Evolutionary conservation across 2,888 invertebrate species (phyloP).

Genomic region (Rugalucina vietnamica): DNA sequence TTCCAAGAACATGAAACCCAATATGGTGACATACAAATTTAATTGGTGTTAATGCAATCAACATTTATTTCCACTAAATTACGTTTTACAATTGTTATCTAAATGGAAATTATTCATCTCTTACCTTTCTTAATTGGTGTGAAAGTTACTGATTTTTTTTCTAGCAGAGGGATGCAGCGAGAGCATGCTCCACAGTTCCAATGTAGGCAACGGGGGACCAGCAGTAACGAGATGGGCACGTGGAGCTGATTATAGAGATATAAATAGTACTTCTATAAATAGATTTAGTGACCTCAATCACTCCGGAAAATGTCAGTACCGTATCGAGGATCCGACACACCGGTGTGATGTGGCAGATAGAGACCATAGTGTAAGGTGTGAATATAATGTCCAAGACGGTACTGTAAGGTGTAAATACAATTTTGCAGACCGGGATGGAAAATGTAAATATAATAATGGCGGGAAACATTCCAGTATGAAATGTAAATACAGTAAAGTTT

Average conservation of each 20-base stretch:
- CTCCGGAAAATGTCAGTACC: not conserved
- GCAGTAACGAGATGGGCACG: conserved; percentile 29
- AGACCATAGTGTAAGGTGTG: not conserved
- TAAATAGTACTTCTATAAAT: not conserved
- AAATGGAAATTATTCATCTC: too few relatives aligned
- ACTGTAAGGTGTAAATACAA: conserved; percentile 2
- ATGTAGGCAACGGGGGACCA: conserved; percentile 48
- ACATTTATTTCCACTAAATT: too few relatives aligned
- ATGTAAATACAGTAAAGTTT: not conserved
- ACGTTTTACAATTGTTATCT: too few relatives aligned
- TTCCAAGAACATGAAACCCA: too few relatives aligned
- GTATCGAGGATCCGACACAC: not conserved
- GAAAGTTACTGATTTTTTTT: conserved; percentile 24
- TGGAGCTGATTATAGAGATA: conserved; percentile 21
- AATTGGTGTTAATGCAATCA: too few relatives aligned
- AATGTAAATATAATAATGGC: conserved; percentile 2
- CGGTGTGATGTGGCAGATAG: not conserved
- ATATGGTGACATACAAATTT: too few relatives aligned
- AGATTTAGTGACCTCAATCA: not conserved
- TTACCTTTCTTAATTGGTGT: too few relatives aligned
- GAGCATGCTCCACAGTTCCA: conserved; percentile 44
- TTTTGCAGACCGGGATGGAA: not conserved
- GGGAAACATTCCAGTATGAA: conserved; percentile 5
- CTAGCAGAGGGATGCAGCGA: conserved; percentile 59
- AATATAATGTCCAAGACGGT: not conserved